Conservation (phyloP, 2,797 vertebrate species). For the Neostethus bicornis region DNA sequence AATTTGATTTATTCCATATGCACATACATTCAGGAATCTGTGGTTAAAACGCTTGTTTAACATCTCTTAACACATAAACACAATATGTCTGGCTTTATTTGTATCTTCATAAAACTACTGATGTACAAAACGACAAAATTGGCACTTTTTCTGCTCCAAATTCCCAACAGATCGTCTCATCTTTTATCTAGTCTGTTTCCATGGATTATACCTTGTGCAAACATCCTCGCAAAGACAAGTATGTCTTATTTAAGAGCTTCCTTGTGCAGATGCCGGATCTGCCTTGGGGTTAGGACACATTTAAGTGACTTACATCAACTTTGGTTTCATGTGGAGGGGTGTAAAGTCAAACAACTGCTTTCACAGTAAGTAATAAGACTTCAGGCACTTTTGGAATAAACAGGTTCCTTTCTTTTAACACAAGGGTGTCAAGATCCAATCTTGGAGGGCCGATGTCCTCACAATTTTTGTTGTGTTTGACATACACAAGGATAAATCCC, state of each 20-base stretch:
- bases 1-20: slow-evolving; percentile 53
- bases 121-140: slow-evolving; percentile 86
- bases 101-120: slow-evolving; percentile 58
- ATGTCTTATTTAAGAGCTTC: slow-evolving; percentile 82
- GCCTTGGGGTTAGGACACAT: slow-evolving; percentile 23
- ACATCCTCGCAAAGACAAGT: slow-evolving; percentile 90
- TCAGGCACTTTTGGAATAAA: slow-evolving; percentile 73
- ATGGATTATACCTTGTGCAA: slow-evolving; percentile 81
- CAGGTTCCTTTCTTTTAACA: slow-evolving; percentile 68
- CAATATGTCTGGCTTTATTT: background rate
- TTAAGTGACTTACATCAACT: slow-evolving; percentile 45
- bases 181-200: slow-evolving; percentile 36
- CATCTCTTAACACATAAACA: slow-evolving; percentile 39
- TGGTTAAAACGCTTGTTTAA: slow-evolving; percentile 81
- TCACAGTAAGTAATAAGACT: slow-evolving; percentile 58
- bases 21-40: slow-evolving; percentile 54
- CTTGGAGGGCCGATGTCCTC: too few species aligned
- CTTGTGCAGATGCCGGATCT: slow-evolving; percentile 62
- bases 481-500: too few species aligned
- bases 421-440: slow-evolving; percentile 72
- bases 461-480: too few species aligned
- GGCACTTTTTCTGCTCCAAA: slow-evolving; percentile 78
- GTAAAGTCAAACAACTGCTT: slow-evolving; percentile 1
- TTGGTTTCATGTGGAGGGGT: slow-evolving; percentile 51
- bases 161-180: slow-evolving; percentile 71